phyloP scores from a whole-genome alignment of 2,888 invertebrate species.

The Euplagia quadripunctaria region DNA sequence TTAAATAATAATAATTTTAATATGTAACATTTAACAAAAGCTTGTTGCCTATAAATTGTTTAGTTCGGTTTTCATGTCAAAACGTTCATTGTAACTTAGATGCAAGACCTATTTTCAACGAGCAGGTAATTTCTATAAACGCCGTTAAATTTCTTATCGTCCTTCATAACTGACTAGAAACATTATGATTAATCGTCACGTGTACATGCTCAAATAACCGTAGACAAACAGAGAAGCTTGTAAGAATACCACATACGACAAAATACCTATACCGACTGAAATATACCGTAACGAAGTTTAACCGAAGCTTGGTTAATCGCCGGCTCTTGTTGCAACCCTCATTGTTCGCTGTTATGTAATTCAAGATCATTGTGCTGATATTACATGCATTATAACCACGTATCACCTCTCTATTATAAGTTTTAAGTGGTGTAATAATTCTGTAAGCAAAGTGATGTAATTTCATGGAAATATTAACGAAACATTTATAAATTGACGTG shows the following conservation, averaged over 20 bases:
- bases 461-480: neutral
- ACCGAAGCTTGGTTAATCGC: constrained; percentile 42
- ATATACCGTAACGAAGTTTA: constrained; percentile 45
- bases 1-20: no score
- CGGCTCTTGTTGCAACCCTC: constrained; percentile 40
- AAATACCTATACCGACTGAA: constrained; percentile 24
- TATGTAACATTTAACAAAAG: no score
- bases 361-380: constrained; percentile 54
- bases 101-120: neutral
- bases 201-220: neutral
- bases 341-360: constrained; percentile 52
- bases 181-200: neutral
- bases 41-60: no score
- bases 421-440: constrained; percentile 29
- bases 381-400: constrained; percentile 30
- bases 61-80: no score
- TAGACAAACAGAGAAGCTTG: neutral
- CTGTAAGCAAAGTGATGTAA: constrained; percentile 10
- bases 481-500: neutral
- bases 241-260: constrained; percentile 23
- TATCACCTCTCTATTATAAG: constrained; percentile 9
- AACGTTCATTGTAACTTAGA: no score
- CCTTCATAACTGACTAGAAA: neutral
- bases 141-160: neutral
- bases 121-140: neutral